Evolutionary conservation across 2,797 vertebrate genomes (phyloP), one percentile per base, ranked within the genome.

Genomic region (Neoniphon sammara): DNA sequence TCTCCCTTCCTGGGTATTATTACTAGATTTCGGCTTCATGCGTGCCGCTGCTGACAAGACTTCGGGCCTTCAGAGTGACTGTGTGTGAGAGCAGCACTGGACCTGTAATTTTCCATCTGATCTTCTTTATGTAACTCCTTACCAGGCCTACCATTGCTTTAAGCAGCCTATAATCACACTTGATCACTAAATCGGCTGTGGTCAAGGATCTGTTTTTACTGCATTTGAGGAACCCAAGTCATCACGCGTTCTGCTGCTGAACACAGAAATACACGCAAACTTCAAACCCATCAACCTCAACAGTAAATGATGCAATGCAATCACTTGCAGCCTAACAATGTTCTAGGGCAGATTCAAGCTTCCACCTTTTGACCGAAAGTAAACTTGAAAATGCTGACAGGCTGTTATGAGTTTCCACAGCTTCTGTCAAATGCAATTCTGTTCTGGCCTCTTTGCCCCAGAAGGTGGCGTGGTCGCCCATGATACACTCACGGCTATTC

Each of bases 381-480:
- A 36, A 36, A 36, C 36, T 39, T 39, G 36, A 12, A 39, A 39
- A 39, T 12, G 11, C 36, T 39, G 36, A 7, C 36, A 12, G 11
- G 36, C 36, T 3, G 11, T 39, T n/a, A 17, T 44, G 11, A 54
- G 9, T 21, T 18, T 53, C 23, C 10, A 23, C 11, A 10, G 10
- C 23, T 21, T 25, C 14, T 15, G 17, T n/a, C 27, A 27, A 15
- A 39, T 42, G 34, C 31, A 25, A 36, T n/a, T 25, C 17, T 68
- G 73, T 18, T 25, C 0, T 46, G 58, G 1, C 25, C 0, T 18
- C 0, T 21, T 4, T 31, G 0, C 1, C 44, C 59, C 84, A 47
- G 63, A 2, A 54, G 84, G 30, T 59, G 78, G 70, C 73, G 75
- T 30, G 11, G 36, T 18, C 44, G 55, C 1, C 54, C 20, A 2